A percentile compares a stretch with the other conserved stretches of the same genome.
These are phyloP conservation scores for Oscheius myriophilus DNA, from an alignment of 2,888 invertebrate genomes.

Conservation along the genomic window DNA sequence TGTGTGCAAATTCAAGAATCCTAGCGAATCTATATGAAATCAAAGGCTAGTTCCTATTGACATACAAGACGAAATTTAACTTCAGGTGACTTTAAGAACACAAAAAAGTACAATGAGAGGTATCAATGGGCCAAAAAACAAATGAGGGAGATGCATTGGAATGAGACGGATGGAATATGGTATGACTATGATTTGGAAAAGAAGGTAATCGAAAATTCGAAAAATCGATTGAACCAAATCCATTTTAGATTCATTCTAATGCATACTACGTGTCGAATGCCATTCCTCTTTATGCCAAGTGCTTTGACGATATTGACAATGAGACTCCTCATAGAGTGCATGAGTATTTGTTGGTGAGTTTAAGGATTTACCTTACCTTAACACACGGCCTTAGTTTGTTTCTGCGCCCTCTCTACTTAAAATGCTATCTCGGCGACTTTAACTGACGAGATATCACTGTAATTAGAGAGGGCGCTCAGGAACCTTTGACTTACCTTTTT, in stretches of 20 bases:
- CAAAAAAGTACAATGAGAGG: slow-evolving; percentile 57
- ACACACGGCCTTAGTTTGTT: too few relatives aligned
- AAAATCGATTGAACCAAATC: neutral
- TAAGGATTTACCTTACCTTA: too few relatives aligned
- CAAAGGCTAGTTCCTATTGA: slow-evolving; percentile 57
- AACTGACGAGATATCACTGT: too few relatives aligned
- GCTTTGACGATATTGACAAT: slow-evolving; percentile 69
- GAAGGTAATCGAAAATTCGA: slow-evolving; percentile 32
- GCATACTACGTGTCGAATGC: slow-evolving; percentile 72
- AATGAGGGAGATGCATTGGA: slow-evolving; percentile 81
- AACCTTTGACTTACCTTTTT: too few relatives aligned
- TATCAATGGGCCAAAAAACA: slow-evolving; percentile 71
- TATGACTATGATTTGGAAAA: slow-evolving; percentile 68
- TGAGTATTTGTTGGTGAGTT: slow-evolving; percentile 65
- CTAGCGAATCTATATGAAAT: slow-evolving; percentile 77
- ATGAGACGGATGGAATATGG: slow-evolving; percentile 79
- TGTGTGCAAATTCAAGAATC: slow-evolving; percentile 77
- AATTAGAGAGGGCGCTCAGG: too few relatives aligned
- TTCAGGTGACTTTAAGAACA: slow-evolving; percentile 63
- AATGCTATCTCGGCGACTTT: too few relatives aligned
- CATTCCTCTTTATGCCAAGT: slow-evolving; percentile 71
- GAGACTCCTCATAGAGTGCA: slow-evolving; percentile 64
- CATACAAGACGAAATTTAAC: neutral
- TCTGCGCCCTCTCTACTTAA: too few relatives aligned
- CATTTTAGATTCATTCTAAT: slow-evolving; percentile 58